These are phyloP conservation scores for Caenorhabditis brenneri DNA, from an alignment of 1,140 invertebrate genomes.

Conservation along the genomic window DNA sequence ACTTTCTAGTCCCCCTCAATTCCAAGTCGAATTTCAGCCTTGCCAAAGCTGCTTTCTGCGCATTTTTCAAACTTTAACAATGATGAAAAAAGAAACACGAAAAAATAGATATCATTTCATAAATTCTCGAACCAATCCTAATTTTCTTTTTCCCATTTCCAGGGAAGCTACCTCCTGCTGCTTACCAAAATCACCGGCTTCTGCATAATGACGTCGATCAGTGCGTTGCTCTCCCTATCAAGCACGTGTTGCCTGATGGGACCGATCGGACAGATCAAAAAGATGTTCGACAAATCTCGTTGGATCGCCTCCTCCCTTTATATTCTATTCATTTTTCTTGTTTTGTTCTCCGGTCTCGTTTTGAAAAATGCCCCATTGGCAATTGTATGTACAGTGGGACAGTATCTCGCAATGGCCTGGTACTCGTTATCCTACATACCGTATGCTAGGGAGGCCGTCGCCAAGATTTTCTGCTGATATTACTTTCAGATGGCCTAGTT, in stretches of 20 bases:
- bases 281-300: slow-evolving; percentile 81
- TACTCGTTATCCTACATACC: slow-evolving; percentile 93
- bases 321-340: slow-evolving; percentile 73
- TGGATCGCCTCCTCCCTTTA: slow-evolving; percentile 52
- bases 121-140: too few species aligned
- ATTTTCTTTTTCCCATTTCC: too few species aligned
- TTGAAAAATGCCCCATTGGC: slow-evolving; percentile 81
- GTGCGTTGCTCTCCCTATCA: slow-evolving; percentile 49
- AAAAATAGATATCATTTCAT: too few species aligned
- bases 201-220: slow-evolving; percentile 52
- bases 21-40: too few species aligned
- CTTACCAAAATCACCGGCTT: slow-evolving; percentile 52
- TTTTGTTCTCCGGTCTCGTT: slow-evolving; percentile 78
- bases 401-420: slow-evolving; percentile 90
- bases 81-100: neutral
- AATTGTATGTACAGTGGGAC: slow-evolving; percentile 83
- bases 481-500: too few species aligned
- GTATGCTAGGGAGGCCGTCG: slow-evolving; percentile 80
- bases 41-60: too few species aligned
- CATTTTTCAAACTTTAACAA: too few species aligned
- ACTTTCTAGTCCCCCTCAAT: too few species aligned
- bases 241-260: slow-evolving; percentile 88
- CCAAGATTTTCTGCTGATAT: slow-evolving; percentile 29
- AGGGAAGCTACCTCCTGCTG: slow-evolving; percentile 50
- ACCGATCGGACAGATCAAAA: slow-evolving; percentile 84